Percentiles rank a stretch among this genome's conserved stretches.
These are phyloP conservation scores for Drosophila nebulosa DNA, from an alignment of 1,140 invertebrate genomes.

Conservation along the genomic window DNA sequence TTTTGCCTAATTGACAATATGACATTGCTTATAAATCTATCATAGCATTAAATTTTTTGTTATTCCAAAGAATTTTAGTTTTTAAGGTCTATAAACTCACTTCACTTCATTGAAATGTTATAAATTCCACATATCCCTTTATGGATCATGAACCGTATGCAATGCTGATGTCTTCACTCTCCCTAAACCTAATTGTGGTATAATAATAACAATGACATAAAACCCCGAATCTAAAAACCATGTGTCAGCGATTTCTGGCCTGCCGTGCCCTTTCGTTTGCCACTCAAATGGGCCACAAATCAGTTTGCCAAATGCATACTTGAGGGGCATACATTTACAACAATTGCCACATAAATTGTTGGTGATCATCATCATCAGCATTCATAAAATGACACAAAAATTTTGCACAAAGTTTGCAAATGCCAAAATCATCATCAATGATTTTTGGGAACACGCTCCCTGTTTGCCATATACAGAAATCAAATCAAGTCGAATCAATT, in stretches of 20 bases:
- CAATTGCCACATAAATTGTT: constrained; percentile 52
- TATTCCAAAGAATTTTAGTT: background rate
- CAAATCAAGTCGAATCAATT: constrained; percentile 70
- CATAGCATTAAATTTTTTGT: background rate
- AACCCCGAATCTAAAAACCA: constrained; percentile 3
- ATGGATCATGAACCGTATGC: background rate
- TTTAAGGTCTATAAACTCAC: background rate
- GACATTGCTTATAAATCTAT: background rate
- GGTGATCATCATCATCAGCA: constrained; percentile 56
- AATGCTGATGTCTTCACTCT: background rate
- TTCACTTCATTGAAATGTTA: background rate
- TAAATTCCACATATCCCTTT: background rate
- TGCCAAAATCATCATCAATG: constrained; percentile 58
- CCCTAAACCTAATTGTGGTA: background rate
- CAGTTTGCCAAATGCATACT: constrained; percentile 36
- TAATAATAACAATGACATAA: constrained; percentile 14
- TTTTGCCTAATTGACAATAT: background rate
- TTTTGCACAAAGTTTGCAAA: constrained; percentile 37
- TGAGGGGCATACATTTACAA: constrained; percentile 50
- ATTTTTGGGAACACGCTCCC: constrained; percentile 15
- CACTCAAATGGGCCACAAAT: constrained; percentile 24
- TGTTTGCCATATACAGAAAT: constrained; percentile 23
- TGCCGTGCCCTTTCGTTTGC: background rate
- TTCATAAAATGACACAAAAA: constrained; percentile 46
- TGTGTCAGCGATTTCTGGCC: constrained; percentile 38